phyloP scores from a whole-genome alignment of 2,113 vertebrate species.

The Calyptomena viridis region DNA sequence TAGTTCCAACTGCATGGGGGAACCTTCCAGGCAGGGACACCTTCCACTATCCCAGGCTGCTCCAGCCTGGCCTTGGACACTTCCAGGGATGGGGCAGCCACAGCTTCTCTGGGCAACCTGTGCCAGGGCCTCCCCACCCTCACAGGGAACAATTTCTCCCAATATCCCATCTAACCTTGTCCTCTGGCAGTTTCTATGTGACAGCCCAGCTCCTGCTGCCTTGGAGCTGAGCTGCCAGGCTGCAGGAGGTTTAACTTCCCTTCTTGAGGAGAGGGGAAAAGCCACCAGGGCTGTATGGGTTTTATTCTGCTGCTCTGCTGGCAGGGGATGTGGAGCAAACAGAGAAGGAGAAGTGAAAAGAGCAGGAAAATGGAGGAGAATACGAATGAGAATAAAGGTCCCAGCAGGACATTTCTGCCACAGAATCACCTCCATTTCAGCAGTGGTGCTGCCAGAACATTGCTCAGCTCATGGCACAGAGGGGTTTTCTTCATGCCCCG shows the following conservation, averaged over 20 bases:
- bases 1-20: neutral
- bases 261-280: neutral
- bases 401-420: neutral
- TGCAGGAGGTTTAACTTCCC: neutral
- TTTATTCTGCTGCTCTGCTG: neutral
- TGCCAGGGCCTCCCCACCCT: neutral
- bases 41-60: rapidly evolving
- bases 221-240: neutral
- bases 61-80: neutral
- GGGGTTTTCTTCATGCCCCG: neutral
- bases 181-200: neutral
- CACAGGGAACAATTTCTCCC: neutral
- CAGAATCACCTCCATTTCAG: neutral
- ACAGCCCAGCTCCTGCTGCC: neutral
- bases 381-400: neutral
- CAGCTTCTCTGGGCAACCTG: neutral
- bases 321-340: neutral
- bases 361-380: neutral
- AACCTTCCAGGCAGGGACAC: neutral
- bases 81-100: neutral
- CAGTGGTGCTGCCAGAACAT: neutral
- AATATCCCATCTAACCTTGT: neutral
- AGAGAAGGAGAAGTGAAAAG: neutral
- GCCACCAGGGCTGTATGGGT: rapidly evolving
- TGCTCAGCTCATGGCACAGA: neutral